A percentile compares a stretch with the other conserved stretches of the same genome.
Evolutionary conservation across 2,113 vertebrate genomes (phyloP).

Genomic region (Casuarius casuarius): DNA sequence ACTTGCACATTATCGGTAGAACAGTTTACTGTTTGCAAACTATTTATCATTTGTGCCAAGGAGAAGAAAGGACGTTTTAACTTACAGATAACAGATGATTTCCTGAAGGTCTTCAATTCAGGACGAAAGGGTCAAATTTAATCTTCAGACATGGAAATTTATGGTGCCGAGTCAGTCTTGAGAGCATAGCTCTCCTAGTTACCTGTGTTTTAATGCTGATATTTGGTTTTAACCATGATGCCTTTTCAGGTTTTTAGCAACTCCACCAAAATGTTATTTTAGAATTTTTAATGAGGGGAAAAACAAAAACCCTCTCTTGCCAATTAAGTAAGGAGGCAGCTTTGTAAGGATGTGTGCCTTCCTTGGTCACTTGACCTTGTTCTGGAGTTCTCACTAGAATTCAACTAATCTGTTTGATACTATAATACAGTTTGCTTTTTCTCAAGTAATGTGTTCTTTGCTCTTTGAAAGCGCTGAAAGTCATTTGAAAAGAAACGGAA

Average conservation of each 20-base stretch:
- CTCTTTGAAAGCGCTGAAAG: neutral
- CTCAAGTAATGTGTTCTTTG: neutral
- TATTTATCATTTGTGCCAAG: neutral
- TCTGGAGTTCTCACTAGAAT: neutral
- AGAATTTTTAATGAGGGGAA: neutral
- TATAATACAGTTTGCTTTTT: neutral
- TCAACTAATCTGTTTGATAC: neutral
- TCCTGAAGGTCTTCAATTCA: neutral
- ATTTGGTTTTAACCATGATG: neutral
- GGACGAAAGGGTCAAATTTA: neutral
- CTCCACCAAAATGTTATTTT: neutral
- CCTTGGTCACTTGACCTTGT: neutral
- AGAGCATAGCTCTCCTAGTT: neutral
- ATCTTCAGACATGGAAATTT: neutral
- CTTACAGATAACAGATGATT: neutral
- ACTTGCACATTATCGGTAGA: neutral
- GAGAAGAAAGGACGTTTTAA: neutral
- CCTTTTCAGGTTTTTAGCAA: neutral
- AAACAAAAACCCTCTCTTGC: neutral
- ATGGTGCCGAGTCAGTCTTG: neutral
- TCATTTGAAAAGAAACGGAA: neutral
- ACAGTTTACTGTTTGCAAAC: neutral
- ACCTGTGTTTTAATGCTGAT: neutral
- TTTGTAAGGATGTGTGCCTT: neutral
- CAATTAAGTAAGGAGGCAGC: neutral